phyloP scores from a whole-genome alignment of 2,888 invertebrate species.

The Mimas tiliae region DNA sequence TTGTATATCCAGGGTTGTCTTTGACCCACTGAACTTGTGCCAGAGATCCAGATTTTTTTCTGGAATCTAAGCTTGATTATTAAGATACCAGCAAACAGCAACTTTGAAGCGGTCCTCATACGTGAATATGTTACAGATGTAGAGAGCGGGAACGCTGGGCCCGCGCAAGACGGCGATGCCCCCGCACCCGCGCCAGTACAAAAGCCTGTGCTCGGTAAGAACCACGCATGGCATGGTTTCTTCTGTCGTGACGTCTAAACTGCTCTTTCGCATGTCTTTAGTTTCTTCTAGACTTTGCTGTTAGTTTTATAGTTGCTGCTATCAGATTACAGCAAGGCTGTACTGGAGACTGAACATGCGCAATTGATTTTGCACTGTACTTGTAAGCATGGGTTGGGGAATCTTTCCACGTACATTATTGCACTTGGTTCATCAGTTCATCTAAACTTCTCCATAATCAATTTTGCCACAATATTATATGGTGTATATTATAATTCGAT shows the following conservation, averaged over 20 bases:
- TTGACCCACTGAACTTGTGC: too few relatives aligned
- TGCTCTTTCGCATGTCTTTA: background rate
- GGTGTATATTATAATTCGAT: too few relatives aligned
- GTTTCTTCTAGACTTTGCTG: background rate
- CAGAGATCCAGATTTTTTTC: too few relatives aligned
- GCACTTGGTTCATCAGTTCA: slow-evolving; percentile 1
- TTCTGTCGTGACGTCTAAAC: slow-evolving; percentile 25
- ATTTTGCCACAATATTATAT: background rate
- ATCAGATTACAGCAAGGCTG: background rate
- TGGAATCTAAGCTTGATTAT: too few relatives aligned
- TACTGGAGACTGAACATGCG: background rate
- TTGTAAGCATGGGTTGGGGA: slow-evolving; percentile 8
- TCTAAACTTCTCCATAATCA: background rate
- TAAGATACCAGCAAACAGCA: background rate
- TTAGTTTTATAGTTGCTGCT: background rate
- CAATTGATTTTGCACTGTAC: background rate
- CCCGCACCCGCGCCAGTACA: slow-evolving; percentile 40
- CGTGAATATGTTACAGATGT: slow-evolving; percentile 62
- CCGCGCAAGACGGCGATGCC: slow-evolving; percentile 47
- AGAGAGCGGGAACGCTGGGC: slow-evolving; percentile 57
- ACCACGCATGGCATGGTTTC: slow-evolving; percentile 52
- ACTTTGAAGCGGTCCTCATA: background rate
- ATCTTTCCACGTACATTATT: background rate
- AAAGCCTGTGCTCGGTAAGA: slow-evolving; percentile 58
- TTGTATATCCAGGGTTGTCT: too few relatives aligned